Percentiles rank a stretch among this genome's conserved stretches.
Conservation (phyloP, 2,113 vertebrate genomes). For the Strix uralensis region DNA sequence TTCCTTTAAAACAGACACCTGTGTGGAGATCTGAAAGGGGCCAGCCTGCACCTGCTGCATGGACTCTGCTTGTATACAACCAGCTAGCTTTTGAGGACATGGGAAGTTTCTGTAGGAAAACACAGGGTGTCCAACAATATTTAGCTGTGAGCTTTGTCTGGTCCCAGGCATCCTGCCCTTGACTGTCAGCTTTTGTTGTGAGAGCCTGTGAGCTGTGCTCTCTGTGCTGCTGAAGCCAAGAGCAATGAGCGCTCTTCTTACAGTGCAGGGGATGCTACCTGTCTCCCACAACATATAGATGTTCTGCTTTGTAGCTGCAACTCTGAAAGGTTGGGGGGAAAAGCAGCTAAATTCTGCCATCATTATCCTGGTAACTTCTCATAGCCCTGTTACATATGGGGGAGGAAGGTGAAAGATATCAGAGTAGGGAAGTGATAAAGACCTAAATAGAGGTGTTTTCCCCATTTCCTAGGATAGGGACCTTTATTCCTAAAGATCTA, state of each 20-base stretch:
- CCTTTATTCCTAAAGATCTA: not conserved
- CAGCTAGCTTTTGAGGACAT: rapidly evolving
- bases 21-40: not conserved
- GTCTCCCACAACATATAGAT: rapidly evolving
- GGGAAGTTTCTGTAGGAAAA: not conserved
- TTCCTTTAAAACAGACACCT: not conserved
- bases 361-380: not conserved
- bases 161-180: not conserved
- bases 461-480: not conserved
- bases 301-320: not conserved
- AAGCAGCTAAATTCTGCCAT: not conserved
- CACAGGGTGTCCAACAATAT: rapidly evolving
- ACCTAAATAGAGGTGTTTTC: not conserved
- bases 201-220: not conserved
- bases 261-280: not conserved
- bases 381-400: not conserved
- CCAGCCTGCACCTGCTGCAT: not conserved
- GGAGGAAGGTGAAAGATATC: not conserved
- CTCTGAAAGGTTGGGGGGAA: rapidly evolving
- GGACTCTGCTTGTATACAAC: not conserved
- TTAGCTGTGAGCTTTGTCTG: not conserved
- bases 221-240: not conserved
- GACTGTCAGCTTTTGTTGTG: not conserved
- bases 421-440: not conserved
- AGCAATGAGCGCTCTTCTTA: rapidly evolving